Base-by-base conservation (phyloP, 1,140 invertebrate species). In the Eueides isabella region DNA sequence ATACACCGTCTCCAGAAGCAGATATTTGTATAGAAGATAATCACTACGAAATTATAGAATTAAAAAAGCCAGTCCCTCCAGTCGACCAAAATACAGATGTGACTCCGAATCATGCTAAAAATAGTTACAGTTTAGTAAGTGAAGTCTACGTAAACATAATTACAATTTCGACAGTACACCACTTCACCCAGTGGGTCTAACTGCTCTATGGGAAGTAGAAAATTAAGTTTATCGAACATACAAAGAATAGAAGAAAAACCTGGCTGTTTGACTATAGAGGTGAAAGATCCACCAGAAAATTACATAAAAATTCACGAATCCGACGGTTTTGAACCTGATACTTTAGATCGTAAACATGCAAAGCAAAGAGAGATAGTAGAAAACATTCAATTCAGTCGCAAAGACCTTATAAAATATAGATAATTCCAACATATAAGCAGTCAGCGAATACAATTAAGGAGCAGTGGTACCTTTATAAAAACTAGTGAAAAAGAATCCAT, bases 301-400 rank as follows among this genome's bases (percentile, higher is more conserved):
- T 96, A 96, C 74, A 95, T 96, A 1, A 94, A 94, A 80, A 94
- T 95, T 14, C 95, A 96, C 62, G 96, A 96, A 75, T 96, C 95
- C 2, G 97, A 97, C 76, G 94, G 94, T 68, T 97, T 97, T 81
- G 97, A 98, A 85, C 97, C 97, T 0, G 97, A 98, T 79, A 98
- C 97, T 0, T 88, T 97, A 29, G 97, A 97, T 82, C 92, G 97
- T n/a, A 97, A 97, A 85, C 96, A 96, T 44, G 95, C 94, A 78
- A 97, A 96, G 82, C 86, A 91, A n/a, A 92, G 90, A 80, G 83
- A 87, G 74, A 71, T 80, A 35, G 63, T 83, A 29, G 91, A 93
- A 84, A 94, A 81, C 79, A 92, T 65, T 80, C 82, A 77, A 74
- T 85, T 76, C 72, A 88, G 78, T 76, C 85, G 74, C 85, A 91